Conservation (phyloP, 2,113 vertebrate species). For the Chinchilla lanigera region DNA sequence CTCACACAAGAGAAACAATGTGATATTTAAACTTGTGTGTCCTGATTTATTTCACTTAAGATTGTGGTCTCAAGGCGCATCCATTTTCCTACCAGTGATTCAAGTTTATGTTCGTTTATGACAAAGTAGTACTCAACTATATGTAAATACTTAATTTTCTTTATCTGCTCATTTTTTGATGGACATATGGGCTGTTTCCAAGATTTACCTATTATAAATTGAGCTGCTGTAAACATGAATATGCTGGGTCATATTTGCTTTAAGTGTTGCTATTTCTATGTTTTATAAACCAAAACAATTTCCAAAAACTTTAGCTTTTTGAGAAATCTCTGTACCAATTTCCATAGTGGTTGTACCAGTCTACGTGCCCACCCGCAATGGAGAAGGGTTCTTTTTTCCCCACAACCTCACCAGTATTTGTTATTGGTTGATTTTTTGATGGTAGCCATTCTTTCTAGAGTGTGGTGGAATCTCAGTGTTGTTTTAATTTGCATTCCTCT, state of each 20-base stretch:
- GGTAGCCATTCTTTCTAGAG: neutral
- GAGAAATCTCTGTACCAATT: neutral
- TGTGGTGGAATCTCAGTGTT: neutral
- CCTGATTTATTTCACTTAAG: neutral
- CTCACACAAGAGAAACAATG: neutral
- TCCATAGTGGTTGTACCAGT: neutral
- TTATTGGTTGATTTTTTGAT: neutral
- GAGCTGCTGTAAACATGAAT: neutral
- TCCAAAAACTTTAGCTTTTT: conserved; percentile 56
- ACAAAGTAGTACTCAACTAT: neutral
- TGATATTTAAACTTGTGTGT: neutral
- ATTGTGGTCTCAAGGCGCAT: neutral
- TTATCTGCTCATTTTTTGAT: neutral
- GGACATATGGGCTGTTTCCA: neutral
- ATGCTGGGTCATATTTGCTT: conserved; percentile 85
- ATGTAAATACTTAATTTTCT: neutral
- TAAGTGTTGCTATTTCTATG: conserved; percentile 90
- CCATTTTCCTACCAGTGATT: neutral
- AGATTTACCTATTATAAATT: neutral
- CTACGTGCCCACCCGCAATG: neutral
- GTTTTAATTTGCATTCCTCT: neutral
- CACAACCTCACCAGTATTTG: neutral
- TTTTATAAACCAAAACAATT: conserved; percentile 92
- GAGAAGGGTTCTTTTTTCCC: neutral
- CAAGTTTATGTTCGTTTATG: neutral